Evolutionary conservation across 1,140 invertebrate species (phyloP), one percentile per base, ranked within the genome.

Genomic region (Ooceraea biroi): DNA sequence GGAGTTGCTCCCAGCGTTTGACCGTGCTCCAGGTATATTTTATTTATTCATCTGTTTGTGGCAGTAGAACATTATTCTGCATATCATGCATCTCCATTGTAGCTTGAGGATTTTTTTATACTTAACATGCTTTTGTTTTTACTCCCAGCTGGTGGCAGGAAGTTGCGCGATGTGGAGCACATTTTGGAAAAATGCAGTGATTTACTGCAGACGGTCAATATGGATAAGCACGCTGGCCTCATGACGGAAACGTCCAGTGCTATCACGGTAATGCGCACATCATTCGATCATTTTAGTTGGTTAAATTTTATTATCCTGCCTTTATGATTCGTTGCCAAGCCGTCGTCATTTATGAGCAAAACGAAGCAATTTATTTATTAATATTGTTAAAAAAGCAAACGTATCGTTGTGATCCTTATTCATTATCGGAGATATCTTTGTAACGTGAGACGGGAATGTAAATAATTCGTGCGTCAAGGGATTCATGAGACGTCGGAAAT

Each of bases 181-280:
- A 46, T 92, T 8, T 72, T 91, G n/a, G 82, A 92, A 19, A 88
- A 87, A 72, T 89, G 78, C 55, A 85, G 74, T 7, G 90, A 93
- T 44, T 63, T 94, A 5, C 25, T 91, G 44, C 91, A 94, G 77
- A 85, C 85, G 63, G 30, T 93, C 0, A 85, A 91, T 52, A 10
- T 11, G 1, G 69, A 83, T 0, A 93, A 93, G 78, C 88, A 94
- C 85, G 11, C 11, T 2, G 78, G 82, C 50, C 73, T 93, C 10
- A 57, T 91, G 25, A 19, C 36, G 5, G 17, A 83, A 85, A 72
- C 77, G 0, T 84, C 91, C 27, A 83, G 92, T 63, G 85, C 90
- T 88, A 87, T 84, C 65, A 92, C 36, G 88, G 91, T 90, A 88
- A 83, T 65, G 44, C n/a, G n/a, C 7, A 36, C 36, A 7, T 36